phyloP scores from a whole-genome alignment of 2,888 invertebrate genomes.

The Drosophila lacicola region DNA sequence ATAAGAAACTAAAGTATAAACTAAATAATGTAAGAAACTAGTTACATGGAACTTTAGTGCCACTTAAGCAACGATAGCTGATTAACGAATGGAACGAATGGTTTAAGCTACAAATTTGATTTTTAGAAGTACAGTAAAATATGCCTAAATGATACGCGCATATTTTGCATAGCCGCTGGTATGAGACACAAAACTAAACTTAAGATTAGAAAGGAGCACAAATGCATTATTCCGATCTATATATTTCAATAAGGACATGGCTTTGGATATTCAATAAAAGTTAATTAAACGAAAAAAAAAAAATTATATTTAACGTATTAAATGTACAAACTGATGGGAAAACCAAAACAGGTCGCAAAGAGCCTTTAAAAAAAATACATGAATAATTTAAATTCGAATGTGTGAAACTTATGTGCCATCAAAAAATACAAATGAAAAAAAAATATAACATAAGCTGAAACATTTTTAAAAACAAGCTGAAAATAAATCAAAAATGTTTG shows the following conservation, averaged over 20 bases:
- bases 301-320: conserved; percentile 33
- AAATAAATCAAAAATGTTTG: conserved; percentile 38
- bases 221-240: not conserved
- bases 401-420: conserved; percentile 75
- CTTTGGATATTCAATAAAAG: conserved; percentile 49
- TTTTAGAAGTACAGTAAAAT: conserved; percentile 30
- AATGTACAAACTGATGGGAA: conserved; percentile 43
- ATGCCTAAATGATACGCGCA: conserved; percentile 31
- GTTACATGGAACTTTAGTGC: conserved; percentile 67
- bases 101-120: conserved; percentile 52
- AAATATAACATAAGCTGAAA: conserved; percentile 41
- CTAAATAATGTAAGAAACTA: conserved; percentile 26
- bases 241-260: conserved; percentile 31
- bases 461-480: conserved; percentile 41
- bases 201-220: conserved; percentile 8
- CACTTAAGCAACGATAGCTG: conserved; percentile 75
- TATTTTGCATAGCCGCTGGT: conserved; percentile 61
- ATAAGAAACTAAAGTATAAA: conserved; percentile 53
- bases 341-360: conserved; percentile 49
- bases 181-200: conserved; percentile 30
- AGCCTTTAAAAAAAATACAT: conserved; percentile 43
- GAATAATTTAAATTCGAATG: conserved; percentile 43
- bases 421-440: conserved; percentile 22
- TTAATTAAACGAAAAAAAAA: not conserved
- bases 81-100: conserved; percentile 68